Conservation (phyloP, 2,888 invertebrate species). For the Abscondita cerata region DNA sequence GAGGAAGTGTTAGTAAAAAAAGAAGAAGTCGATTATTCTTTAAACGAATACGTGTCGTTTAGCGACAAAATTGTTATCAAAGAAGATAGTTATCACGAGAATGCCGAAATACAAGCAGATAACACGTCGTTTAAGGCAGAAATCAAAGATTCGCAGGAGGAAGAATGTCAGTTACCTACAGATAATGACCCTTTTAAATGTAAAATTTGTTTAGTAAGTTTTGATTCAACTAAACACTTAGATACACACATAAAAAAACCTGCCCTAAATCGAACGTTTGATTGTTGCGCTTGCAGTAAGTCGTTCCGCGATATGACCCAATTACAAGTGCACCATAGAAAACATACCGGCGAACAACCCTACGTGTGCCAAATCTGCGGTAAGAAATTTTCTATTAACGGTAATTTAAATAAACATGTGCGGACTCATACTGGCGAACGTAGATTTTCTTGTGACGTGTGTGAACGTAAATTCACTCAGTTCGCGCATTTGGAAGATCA, state of each 20-base stretch:
- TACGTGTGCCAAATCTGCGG: conserved; percentile 50
- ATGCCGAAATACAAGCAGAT: too few species aligned
- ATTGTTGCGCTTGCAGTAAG: conserved; percentile 53
- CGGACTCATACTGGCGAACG: conserved; percentile 49
- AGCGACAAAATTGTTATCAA: not conserved
- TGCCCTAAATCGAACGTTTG: conserved; percentile 42
- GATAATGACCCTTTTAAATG: conserved; percentile 38
- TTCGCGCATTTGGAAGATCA: conserved; percentile 55
- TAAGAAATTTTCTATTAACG: conserved; percentile 54
- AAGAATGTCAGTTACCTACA: conserved; percentile 11
- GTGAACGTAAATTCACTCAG: conserved; percentile 52
- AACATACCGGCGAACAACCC: conserved; percentile 55
- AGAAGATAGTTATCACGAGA: not conserved
- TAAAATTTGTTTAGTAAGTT: conserved; percentile 47
- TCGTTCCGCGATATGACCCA: conserved; percentile 52
- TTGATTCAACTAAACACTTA: conserved; percentile 40
- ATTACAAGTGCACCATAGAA: conserved; percentile 50
- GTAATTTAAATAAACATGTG: conserved; percentile 54
- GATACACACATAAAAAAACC: conserved; percentile 45
- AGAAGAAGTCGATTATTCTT: not conserved
- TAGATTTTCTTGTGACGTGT: conserved; percentile 50
- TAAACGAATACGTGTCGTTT: not conserved
- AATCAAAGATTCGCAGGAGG: conserved; percentile 8
- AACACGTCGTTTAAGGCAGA: conserved; percentile 1
- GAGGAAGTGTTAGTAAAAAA: conserved; percentile 9